Base-by-base conservation (phyloP, 2,888 invertebrate genomes). In the Coronaproctus castanopsis region DNA sequence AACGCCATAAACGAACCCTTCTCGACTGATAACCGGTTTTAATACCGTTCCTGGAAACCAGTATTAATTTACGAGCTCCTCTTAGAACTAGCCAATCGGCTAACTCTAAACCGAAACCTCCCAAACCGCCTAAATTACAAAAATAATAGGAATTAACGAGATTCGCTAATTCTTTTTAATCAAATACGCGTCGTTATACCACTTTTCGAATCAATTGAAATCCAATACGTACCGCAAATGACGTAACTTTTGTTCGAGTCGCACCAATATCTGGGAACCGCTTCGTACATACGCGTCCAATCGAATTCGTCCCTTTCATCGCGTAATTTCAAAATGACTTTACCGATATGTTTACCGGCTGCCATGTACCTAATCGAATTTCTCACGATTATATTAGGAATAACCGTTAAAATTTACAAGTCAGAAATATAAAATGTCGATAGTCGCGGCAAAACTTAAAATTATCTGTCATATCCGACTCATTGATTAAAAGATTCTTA, bases 271-370 rank as follows among this genome's bases (percentile, higher is more conserved):
- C 76, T 70, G 50, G 75, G 72, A n/a, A 76, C 67, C 2, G 76
- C 76, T 19, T 67, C 63, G 23, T 73, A 69, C 18, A 62, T 57
- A 18, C 56, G 20, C 8, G 57, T 52, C 23, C 20, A 36, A 2
- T 61, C 55, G 57, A 75, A 74, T 62, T 77, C 76, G n/a, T n/a
- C n/a, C n/a, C n/a, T n/a, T 1, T 77, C 77, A 3, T 67, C 62
- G 21, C 77, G 73, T 5, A 78, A 71, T 66, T 76, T 76, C n/a
- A 78, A 65, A 51, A 77, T 70, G 0, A 78, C 82, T 74, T 90
- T 90, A 52, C 89, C 89, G 57, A 86, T 82, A 68, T 90, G 89
- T 69, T 87, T 87, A 21, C 87, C 81, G 20, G 76, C 73, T 1
- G 77, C 76, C 73, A 82, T 76, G 62, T 61, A 58, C 20, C 58